Evolutionary conservation across 1,140 invertebrate species (phyloP), one percentile per base, ranked within the genome.

Genomic region (Micrasema longulum): DNA sequence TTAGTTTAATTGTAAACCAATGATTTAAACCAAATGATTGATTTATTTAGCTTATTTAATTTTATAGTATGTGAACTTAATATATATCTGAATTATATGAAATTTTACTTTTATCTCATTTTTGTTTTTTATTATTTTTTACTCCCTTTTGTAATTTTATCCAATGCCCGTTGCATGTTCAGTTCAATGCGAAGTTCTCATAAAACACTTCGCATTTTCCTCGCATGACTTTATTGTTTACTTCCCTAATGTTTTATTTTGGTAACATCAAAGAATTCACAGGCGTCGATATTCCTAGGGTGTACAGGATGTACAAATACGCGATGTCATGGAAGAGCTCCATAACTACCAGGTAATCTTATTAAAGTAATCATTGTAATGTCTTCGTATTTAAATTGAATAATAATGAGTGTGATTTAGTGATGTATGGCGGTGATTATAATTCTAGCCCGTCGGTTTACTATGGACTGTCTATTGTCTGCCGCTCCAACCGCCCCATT

Each of bases 41-140:
- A 57, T 47, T 63, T 70, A 68, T 68, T 47, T 63, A 47, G 65
- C 38, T 22, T 68, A 55, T 55, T 55, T 63, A 62, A 35, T 50
- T 70, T 67, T 65, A 57, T 60, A 48, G 36, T 70, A 70, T 70
- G 68, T 70, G 57, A 70, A 62, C 68, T 26, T 70, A 70, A 70
- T 70, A 70, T 70, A 70, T 70, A 47, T 70, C 31, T 70, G 68
- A 70, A 70, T 70, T 70, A 70, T 70, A 70, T 50, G 57, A 70
- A 60, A 52, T 63, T 70, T 66, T 68, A 38, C 60, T 35, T 68
- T 68, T 68, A 68, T 55, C 31, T 18, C 35, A 48, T 68, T 53
- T 22, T 41, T 45, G 31, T 68, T 53, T 68, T 26, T n/a, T 55
- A 0, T 63, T 63, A 63, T 68, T 68, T 55, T 48, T 66, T 68